A percentile compares a stretch with the other conserved stretches of the same genome.
phyloP scores from a whole-genome alignment of 2,797 vertebrate species.

The Girardinus metallicus region DNA sequence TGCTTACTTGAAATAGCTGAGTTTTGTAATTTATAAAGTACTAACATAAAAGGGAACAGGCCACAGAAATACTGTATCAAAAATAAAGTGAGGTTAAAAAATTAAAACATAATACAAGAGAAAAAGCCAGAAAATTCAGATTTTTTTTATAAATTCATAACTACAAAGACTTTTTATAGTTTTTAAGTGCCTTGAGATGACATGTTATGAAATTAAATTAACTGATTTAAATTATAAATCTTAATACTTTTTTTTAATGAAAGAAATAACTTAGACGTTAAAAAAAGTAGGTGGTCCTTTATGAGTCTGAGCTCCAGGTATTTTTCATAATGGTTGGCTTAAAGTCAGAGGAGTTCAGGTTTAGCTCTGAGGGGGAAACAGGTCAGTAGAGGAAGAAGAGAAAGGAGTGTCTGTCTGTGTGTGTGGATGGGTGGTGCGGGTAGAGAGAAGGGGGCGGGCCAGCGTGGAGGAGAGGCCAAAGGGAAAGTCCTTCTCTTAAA shows the following conservation, averaged over 20 bases:
- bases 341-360: not conserved
- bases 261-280: not conserved
- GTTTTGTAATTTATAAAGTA: not conserved
- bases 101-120: not conserved
- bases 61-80: not conserved
- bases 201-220: not conserved
- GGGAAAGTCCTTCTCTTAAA: slow-evolving; percentile 63
- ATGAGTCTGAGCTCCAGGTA: not conserved
- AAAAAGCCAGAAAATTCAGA: not conserved
- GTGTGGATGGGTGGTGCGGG: not conserved
- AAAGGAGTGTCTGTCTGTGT: slow-evolving; percentile 12
- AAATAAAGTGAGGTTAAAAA: not conserved
- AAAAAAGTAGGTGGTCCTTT: not conserved
- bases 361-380: not conserved
- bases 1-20: not conserved
- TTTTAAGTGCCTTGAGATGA: not conserved
- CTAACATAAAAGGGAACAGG: not conserved
- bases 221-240: not conserved
- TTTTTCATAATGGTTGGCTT: not conserved
- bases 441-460: slow-evolving; percentile 27
- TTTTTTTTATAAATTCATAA: not conserved
- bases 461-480: slow-evolving; percentile 18
- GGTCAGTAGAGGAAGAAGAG: not conserved
- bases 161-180: no score
- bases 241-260: not conserved